phyloP scores from a whole-genome alignment of 2,888 invertebrate genomes.

The Stomorhina lunata region DNA sequence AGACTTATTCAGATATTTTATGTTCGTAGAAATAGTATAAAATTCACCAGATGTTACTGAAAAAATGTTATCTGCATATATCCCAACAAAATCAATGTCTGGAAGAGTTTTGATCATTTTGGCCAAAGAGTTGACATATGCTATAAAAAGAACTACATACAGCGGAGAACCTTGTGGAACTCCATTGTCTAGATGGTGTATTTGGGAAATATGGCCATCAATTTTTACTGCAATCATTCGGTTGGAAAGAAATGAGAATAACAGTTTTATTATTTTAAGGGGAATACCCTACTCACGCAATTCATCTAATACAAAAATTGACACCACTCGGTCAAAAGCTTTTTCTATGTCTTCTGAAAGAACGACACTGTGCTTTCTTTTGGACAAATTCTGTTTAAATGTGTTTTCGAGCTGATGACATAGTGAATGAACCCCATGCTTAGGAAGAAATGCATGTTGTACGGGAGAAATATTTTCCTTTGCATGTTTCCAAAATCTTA shows the following conservation, averaged over 20 bases:
- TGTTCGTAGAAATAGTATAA: too few relatives aligned
- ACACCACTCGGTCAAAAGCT: background rate
- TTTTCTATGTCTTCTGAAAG: background rate
- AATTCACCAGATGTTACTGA: too few relatives aligned
- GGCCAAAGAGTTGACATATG: background rate
- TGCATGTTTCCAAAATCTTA: too few relatives aligned
- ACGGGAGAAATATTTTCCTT: background rate
- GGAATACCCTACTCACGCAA: background rate
- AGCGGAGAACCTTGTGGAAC: constrained; percentile 8
- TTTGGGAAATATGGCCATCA: background rate
- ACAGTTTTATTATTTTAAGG: background rate
- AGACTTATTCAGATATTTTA: too few relatives aligned
- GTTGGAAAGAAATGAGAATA: background rate
- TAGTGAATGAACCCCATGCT: background rate
- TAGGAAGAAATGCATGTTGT: constrained; percentile 15
- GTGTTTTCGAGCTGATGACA: background rate
- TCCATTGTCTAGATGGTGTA: background rate
- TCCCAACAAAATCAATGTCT: background rate
- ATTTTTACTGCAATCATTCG: background rate
- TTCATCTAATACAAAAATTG: background rate
- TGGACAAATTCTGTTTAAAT: background rate
- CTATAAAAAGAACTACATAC: background rate
- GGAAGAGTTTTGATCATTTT: background rate
- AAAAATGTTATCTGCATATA: too few relatives aligned
- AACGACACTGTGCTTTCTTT: background rate